Evolutionary conservation across 2,797 vertebrate genomes (phyloP), one percentile per base, ranked within the genome.

Genomic region (Hyperoplus immaculatus): DNA sequence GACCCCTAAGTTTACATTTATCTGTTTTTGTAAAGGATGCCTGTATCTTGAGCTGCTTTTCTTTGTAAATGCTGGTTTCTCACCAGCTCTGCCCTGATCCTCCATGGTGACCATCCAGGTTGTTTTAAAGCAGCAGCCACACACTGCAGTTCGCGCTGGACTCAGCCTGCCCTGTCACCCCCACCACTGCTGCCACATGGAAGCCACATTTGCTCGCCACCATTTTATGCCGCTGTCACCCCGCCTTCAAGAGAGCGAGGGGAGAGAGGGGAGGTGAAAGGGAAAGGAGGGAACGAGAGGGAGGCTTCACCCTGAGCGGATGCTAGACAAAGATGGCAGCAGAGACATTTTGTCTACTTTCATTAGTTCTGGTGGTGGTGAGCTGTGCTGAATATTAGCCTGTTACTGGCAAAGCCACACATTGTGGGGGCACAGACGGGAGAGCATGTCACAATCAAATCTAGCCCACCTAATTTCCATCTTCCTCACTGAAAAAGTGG

Each of bases 261-360:
- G 75, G 87, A 82, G 61, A 76, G 78, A 85, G 86, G 87, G 88
- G 81, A 82, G 88, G 81, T 78, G 87, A 89, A 89, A 88, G 82
- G 85, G 80, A 85, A 73, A 86, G 87, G 87, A 90, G 85, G 84
- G 87, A 82, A 84, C 75, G 80, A 85, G 79, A 29, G 85, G 89
- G 89, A 91, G 85, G 88, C 84, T 93, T 29, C 89, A 80, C 88
- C 91, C 90, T 90, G 88, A 93, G 91, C 87, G 89, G 89, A 93
- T 92, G 91, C 88, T 70, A 92, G 93, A 94, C 93, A 94, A 92
- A 94, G 92, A 93, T 93, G 93, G 94, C 92, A 94, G 93, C 92
- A 91, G 92, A 92, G 93, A 93, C 92, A 94, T 93, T 94, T 94
- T 95, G 94, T 95, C 94, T 90, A 87, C 92, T 94, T 93, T 90